Evolutionary conservation across 2,888 invertebrate genomes (phyloP).

Genomic region (Norana najaformis): DNA sequence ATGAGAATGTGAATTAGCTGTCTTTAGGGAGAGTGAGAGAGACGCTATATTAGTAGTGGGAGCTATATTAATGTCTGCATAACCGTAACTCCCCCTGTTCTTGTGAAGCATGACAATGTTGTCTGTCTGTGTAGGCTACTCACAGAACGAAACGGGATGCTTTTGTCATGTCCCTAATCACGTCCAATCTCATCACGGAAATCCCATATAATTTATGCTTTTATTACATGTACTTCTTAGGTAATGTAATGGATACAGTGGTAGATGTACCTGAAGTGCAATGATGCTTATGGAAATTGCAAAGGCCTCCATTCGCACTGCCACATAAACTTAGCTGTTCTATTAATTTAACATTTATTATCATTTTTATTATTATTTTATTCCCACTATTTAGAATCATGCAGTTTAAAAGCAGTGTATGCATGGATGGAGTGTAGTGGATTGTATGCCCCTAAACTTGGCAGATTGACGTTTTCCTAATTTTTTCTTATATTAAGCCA

Average conservation of each 20-base stretch:
- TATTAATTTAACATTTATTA: background rate
- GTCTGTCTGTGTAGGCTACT: background rate
- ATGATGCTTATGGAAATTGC: background rate
- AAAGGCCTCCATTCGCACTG: background rate
- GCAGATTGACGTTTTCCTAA: no score
- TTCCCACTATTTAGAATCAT: no score
- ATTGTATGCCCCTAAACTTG: no score
- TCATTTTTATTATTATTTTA: no score
- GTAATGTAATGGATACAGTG: background rate
- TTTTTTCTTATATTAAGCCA: no score
- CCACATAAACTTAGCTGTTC: background rate
- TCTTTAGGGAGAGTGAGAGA: background rate
- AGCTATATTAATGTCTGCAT: background rate
- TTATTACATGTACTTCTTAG: no score
- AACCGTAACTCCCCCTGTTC: background rate
- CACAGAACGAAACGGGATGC: background rate
- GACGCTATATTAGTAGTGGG: background rate
- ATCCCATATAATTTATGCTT: background rate
- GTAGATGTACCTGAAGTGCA: background rate
- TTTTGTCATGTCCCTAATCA: background rate
- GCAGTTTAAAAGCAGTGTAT: no score
- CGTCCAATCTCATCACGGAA: background rate
- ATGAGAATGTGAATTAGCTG: slow-evolving; percentile 5
- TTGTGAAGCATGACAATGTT: background rate
- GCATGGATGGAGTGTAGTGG: no score